These are phyloP conservation scores for Zootermopsis nevadensis DNA, from an alignment of 2,888 invertebrate species.

Conservation along the genomic window DNA sequence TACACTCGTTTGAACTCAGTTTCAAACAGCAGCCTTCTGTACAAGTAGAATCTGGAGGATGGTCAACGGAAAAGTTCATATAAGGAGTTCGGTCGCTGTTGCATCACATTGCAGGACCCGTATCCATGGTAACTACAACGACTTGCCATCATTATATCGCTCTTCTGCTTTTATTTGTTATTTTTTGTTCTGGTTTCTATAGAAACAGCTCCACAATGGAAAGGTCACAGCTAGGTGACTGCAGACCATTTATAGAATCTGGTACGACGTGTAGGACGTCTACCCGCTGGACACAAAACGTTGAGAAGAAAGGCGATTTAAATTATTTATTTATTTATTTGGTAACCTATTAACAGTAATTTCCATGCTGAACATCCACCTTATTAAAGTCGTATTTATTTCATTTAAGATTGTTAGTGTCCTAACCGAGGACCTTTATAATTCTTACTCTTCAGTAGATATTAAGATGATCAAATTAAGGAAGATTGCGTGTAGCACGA, in stretches of 20 bases:
- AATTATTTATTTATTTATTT: background rate
- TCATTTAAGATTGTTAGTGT: too few relatives aligned
- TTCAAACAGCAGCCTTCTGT: too few relatives aligned
- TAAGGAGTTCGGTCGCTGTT: too few relatives aligned
- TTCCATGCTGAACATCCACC: background rate
- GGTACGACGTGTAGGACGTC: background rate
- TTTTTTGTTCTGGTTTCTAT: background rate
- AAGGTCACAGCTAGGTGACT: slow-evolving; percentile 18
- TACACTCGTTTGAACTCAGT: too few relatives aligned
- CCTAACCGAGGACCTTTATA: too few relatives aligned
- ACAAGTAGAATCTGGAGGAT: too few relatives aligned
- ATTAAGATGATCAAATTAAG: too few relatives aligned
- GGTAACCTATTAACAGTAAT: background rate
- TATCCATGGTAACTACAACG: background rate
- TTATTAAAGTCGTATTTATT: too few relatives aligned
- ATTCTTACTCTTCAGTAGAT: too few relatives aligned
- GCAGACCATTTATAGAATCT: slow-evolving; percentile 19
- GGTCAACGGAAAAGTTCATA: too few relatives aligned
- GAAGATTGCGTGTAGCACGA: too few relatives aligned
- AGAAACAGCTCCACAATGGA: background rate
- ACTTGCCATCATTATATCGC: background rate
- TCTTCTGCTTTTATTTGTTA: background rate
- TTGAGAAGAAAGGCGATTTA: background rate
- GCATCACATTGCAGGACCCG: too few relatives aligned
- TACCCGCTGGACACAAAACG: background rate